These are phyloP conservation scores for Telmatherina bonti DNA, from an alignment of 2,797 vertebrate species.

Conservation along the genomic window DNA sequence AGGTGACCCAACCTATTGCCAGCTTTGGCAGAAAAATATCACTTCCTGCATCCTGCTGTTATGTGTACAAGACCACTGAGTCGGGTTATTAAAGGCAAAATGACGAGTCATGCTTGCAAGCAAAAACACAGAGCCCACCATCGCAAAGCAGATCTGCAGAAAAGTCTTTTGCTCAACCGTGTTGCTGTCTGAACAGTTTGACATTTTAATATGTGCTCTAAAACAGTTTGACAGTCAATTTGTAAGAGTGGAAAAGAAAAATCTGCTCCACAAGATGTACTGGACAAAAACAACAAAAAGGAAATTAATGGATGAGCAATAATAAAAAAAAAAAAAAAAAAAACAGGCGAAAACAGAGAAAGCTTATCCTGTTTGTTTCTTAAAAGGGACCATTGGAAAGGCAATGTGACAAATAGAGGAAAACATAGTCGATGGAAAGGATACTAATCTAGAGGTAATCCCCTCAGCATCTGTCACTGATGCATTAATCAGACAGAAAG, in stretches of 20 bases:
- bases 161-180: constrained; percentile 33
- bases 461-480: constrained; percentile 82
- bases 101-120: constrained; percentile 70
- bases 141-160: constrained; percentile 18
- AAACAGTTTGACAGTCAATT: constrained; percentile 23
- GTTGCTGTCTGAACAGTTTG: constrained; percentile 31
- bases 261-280: constrained; percentile 7
- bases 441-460: constrained; percentile 85
- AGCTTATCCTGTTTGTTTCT: constrained; percentile 73
- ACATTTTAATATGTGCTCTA: constrained; percentile 23
- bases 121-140: constrained; percentile 27
- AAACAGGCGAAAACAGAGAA: constrained; percentile 38
- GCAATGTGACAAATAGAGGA: constrained; percentile 72
- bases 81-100: constrained; percentile 67
- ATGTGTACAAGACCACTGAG: constrained; percentile 51
- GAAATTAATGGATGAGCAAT: constrained; percentile 12
- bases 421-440: constrained; percentile 79
- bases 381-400: constrained; percentile 71
- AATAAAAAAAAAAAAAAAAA: neutral
- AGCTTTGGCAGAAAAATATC: constrained; percentile 31
- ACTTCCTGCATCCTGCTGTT: constrained; percentile 60
- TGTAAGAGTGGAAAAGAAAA: constrained; percentile 17
- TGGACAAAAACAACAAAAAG: constrained; percentile 46
- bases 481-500: constrained; percentile 84
- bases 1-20: constrained; percentile 30